Conservation (phyloP, 2,113 vertebrate species). For the Siniperca knerii region DNA sequence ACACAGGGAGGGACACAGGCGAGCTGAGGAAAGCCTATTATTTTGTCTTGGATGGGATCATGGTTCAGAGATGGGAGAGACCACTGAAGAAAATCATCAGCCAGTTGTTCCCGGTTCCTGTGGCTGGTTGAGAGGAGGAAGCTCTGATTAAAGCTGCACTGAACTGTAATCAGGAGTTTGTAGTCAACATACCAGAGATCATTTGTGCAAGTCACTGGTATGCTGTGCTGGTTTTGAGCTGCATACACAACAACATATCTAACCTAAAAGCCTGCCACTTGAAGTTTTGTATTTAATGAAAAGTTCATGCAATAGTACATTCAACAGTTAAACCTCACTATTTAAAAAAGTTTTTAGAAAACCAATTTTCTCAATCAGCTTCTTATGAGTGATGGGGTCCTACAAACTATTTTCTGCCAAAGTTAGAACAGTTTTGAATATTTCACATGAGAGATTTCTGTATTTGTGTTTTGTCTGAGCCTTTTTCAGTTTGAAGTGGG, state of each 20-base stretch:
- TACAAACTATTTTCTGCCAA: neutral
- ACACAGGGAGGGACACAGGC: slow-evolving; percentile 40
- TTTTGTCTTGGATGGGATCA: slow-evolving; percentile 63
- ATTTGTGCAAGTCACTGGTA: slow-evolving; percentile 54
- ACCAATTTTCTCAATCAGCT: neutral
- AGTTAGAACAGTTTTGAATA: neutral
- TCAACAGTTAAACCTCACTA: neutral
- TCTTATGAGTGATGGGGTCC: neutral
- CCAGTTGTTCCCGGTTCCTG: slow-evolving; percentile 68
- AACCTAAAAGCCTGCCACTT: neutral
- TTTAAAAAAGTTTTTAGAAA: neutral
- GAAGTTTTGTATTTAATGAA: neutral
- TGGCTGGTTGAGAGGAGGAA: slow-evolving; percentile 69
- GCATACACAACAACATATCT: slow-evolving; percentile 42
- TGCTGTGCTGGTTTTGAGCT: slow-evolving; percentile 30
- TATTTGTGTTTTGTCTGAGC: neutral
- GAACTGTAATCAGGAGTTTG: slow-evolving; percentile 73
- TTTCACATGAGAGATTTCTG: neutral
- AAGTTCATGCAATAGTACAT: neutral
- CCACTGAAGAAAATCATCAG: slow-evolving; percentile 54
- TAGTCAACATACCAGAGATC: slow-evolving; percentile 54
- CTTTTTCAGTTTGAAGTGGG: neutral
- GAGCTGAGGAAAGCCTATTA: slow-evolving; percentile 50
- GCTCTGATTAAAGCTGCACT: slow-evolving; percentile 73
- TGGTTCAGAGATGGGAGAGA: slow-evolving; percentile 57